Evolutionary conservation across 2,888 invertebrate genomes (phyloP).

Genomic region (Megaustenia siamemsis): DNA sequence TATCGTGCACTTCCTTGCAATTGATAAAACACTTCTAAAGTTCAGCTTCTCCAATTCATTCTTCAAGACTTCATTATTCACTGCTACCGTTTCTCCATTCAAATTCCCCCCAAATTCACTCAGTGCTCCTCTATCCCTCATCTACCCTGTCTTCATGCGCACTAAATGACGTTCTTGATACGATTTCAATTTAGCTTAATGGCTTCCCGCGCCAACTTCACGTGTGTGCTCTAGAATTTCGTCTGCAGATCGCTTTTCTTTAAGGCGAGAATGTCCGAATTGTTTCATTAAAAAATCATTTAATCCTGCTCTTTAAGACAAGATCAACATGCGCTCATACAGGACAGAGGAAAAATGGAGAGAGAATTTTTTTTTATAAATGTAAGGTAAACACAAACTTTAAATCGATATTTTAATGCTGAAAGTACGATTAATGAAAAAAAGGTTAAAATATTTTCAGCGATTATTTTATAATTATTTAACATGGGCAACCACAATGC

Average conservation of each 20-base stretch:
- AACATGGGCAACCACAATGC: no score
- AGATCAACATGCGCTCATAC: conserved; percentile 15
- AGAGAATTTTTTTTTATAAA: background rate
- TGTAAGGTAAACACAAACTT: background rate
- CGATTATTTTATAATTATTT: no score
- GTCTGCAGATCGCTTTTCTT: conserved; percentile 1
- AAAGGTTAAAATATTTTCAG: no score
- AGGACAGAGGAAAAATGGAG: background rate
- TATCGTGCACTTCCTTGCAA: no score
- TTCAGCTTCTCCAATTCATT: no score
- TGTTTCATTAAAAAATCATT: conserved; percentile 38
- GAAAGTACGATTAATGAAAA: no score
- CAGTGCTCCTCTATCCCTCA: conserved; percentile 15
- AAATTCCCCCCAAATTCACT: conserved; percentile 1
- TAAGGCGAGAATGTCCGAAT: background rate
- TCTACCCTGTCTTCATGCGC: conserved; percentile 37
- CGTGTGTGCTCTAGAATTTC: conserved; percentile 36
- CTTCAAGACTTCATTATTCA: background rate
- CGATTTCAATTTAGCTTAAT: conserved; percentile 42
- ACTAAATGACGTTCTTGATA: conserved; percentile 23
- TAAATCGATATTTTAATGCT: no score
- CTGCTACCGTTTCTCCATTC: background rate
- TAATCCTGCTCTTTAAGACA: background rate
- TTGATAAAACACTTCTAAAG: no score
- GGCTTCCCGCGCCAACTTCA: conserved; percentile 25